Base-by-base conservation (phyloP, 2,113 vertebrate species). In the Oenanthe oenanthe region DNA sequence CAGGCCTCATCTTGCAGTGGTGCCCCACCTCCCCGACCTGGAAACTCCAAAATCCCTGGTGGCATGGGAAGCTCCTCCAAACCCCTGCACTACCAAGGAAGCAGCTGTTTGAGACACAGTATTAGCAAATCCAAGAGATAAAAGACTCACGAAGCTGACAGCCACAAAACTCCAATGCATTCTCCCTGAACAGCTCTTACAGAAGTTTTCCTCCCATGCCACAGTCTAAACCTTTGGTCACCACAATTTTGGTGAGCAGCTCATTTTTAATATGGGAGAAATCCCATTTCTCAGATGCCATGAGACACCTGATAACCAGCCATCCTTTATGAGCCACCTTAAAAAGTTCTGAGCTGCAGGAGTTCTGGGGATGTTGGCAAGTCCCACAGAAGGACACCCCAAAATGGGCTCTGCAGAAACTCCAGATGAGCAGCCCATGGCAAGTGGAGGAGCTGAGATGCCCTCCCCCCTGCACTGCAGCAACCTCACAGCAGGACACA, bases 401-500 rank as follows among this genome's bases (percentile, higher is more conserved):
- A 80, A 68, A 83, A 85, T 0, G 1, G 36, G 40, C 53, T 63
- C 62, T 53, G 43, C 13, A 60, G 66, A 67, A 61, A 28, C 70
- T 58, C 28, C 47, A 51, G 18, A 40, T 48, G 28, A 45, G 18
- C 25, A 60, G 78, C 15, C 0, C 0, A 16, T 0, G 10, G 43
- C 71, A 92, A 43, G 29, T 8, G 1, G 1, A 67, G 40, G 4
- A 63, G 57, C 38, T 45, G 34, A 1, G 3, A 63, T 21, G 31
- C 4, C 10, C 12, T 53, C 25, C 21, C 6, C 51, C 32, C 34
- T 47, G 42, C 48, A 12, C 13, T 19, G 48, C 29, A 36, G 40
- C 58, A 91, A 17, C 21, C n/a, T 47, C 0, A 0, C 0, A 2
- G 47, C 29, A 40, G 48, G 53, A 87, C 45, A 48, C 0, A 5